These are phyloP conservation scores for Lycaon pictus DNA, from an alignment of 2,113 vertebrate genomes.

Conservation along the genomic window DNA sequence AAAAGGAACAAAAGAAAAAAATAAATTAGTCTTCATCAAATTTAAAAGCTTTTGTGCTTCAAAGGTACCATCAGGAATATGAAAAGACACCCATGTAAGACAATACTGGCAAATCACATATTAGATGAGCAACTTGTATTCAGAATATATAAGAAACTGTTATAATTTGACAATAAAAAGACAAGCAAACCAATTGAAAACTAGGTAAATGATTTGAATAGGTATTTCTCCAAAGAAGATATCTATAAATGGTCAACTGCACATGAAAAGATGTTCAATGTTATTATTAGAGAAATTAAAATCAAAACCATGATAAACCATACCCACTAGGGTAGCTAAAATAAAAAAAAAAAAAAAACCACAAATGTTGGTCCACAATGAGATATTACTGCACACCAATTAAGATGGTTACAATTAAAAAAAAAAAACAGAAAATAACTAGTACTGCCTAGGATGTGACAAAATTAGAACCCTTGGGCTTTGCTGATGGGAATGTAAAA, in stretches of 20 bases:
- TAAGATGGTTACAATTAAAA: neutral
- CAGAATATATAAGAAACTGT: neutral
- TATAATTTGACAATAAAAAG: neutral
- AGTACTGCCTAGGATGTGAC: neutral
- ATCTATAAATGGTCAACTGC: neutral
- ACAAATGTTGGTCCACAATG: neutral
- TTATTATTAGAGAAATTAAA: neutral
- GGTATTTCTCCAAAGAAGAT: neutral
- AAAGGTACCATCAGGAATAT: neutral
- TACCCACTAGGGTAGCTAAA: neutral
- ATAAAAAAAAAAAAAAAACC: neutral
- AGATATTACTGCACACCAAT: neutral
- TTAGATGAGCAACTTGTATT: neutral
- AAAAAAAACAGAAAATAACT: neutral
- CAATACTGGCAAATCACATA: neutral
- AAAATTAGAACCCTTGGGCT: neutral
- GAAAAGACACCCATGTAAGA: neutral
- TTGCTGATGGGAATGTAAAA: neutral
- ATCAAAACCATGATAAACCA: neutral
- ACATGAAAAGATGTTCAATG: neutral
- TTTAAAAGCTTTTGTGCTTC: neutral
- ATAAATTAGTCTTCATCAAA: neutral
- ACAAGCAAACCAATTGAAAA: neutral
- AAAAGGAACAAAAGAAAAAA: neutral
- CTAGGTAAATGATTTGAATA: neutral